Evolutionary conservation across 2,888 invertebrate species (phyloP).

Genomic region (Eudasyphora cyanicolor): DNA sequence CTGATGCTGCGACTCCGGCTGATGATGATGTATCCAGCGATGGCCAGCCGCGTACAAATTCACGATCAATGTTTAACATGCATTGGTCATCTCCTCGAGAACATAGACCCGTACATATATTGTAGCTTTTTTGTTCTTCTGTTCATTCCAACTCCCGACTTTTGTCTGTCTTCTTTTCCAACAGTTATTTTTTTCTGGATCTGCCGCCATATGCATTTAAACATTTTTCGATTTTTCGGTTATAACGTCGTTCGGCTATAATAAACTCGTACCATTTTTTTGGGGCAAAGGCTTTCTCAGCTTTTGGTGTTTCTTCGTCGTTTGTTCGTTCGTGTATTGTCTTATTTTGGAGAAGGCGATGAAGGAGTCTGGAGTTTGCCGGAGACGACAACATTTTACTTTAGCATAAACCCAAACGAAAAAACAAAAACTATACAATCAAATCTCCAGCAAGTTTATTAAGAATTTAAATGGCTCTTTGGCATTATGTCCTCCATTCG

Average conservation of each 20-base stretch:
- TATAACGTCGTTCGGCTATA: slow-evolving; percentile 52
- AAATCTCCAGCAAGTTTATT: slow-evolving; percentile 64
- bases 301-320: not conserved
- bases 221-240: slow-evolving; percentile 18
- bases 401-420: slow-evolving; percentile 32
- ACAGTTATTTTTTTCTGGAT: slow-evolving; percentile 21
- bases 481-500: slow-evolving; percentile 48
- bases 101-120: not conserved
- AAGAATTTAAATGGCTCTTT: slow-evolving; percentile 62
- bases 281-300: too few species aligned
- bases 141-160: too few species aligned
- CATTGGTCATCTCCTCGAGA: slow-evolving; percentile 53
- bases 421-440: slow-evolving; percentile 63
- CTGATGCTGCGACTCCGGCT: not conserved
- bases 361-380: not conserved
- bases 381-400: slow-evolving; percentile 46
- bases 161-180: not conserved
- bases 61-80: slow-evolving; percentile 66
- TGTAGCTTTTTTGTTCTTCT: not conserved
- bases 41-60: slow-evolving; percentile 62
- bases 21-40: slow-evolving; percentile 55
- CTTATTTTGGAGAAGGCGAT: slow-evolving; percentile 8
- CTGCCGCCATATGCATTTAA: slow-evolving; percentile 64
- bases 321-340: not conserved
- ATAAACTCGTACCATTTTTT: slow-evolving; percentile 59